A percentile compares a stretch with the other conserved stretches of the same genome.
Conservation (phyloP, 2,888 invertebrate species). For the Ophonus ardosiacus region DNA sequence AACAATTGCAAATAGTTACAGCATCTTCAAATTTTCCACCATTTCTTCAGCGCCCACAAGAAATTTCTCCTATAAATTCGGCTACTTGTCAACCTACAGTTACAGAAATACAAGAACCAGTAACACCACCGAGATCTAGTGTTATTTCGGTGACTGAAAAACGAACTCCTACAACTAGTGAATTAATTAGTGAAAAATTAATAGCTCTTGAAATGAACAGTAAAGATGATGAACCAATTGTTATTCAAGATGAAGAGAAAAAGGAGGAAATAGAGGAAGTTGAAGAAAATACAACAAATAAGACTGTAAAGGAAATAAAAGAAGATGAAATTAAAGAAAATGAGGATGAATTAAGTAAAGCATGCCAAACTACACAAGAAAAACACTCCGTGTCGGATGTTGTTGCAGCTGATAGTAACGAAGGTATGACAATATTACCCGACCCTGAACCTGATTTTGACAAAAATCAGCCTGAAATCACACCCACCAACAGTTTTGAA, state of each 20-base stretch:
- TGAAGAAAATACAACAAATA: constrained; percentile 64
- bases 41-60: constrained; percentile 67
- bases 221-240: neutral
- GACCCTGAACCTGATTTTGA: neutral
- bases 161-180: constrained; percentile 22
- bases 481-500: constrained; percentile 16
- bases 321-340: constrained; percentile 74
- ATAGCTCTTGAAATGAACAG: neutral
- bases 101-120: constrained; percentile 12
- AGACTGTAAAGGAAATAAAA: constrained; percentile 73
- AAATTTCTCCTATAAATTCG: constrained; percentile 18
- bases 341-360: constrained; percentile 73
- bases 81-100: constrained; percentile 31
- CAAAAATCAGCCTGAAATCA: neutral
- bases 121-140: constrained; percentile 11
- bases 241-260: neutral
- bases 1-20: constrained; percentile 77
- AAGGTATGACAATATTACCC: neutral
- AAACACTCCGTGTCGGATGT: neutral
- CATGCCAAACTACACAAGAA: constrained; percentile 72
- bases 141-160: constrained; percentile 4
- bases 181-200: constrained; percentile 30
- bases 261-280: neutral
- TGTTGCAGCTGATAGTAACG: neutral
- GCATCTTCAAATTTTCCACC: constrained; percentile 74